Evolutionary conservation across 2,888 invertebrate genomes (phyloP).

Genomic region (Pardosa pseudoannulata): DNA sequence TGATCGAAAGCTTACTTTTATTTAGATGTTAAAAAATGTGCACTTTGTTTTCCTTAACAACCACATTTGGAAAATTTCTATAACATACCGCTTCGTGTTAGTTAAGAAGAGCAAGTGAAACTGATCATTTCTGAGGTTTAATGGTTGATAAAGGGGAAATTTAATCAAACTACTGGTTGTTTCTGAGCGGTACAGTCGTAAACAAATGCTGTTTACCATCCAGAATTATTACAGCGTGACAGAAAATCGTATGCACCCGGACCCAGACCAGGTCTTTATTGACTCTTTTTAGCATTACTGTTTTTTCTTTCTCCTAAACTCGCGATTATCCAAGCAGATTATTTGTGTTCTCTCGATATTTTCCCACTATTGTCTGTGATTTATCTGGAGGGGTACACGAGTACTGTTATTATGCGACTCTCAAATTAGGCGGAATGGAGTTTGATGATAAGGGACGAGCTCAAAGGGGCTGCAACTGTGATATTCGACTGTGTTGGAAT

Average conservation of each 20-base stretch:
- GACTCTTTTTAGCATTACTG: constrained; percentile 40
- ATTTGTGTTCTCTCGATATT: constrained; percentile 35
- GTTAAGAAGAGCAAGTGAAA: too few species aligned
- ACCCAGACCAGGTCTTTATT: constrained; percentile 37
- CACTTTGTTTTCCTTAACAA: too few species aligned
- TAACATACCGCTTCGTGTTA: too few species aligned
- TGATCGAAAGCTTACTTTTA: too few species aligned
- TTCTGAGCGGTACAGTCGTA: neutral
- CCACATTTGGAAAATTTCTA: too few species aligned
- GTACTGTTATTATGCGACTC: constrained; percentile 50
- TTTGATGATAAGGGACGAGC: constrained; percentile 36
- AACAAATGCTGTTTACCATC: neutral
- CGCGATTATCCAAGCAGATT: constrained; percentile 40
- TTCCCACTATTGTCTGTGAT: constrained; percentile 66
- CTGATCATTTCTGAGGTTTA: too few species aligned
- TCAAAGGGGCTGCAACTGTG: neutral
- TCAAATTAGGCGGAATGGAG: constrained; percentile 55
- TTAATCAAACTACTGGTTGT: too few species aligned
- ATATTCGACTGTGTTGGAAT: neutral
- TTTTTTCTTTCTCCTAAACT: neutral
- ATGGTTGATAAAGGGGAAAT: too few species aligned
- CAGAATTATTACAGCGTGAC: constrained; percentile 3
- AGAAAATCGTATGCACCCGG: constrained; percentile 27
- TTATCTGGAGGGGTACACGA: constrained; percentile 37
- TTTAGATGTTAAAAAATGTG: too few species aligned